phyloP scores from a whole-genome alignment of 2,888 invertebrate species.

The Nomada ferruginata region DNA sequence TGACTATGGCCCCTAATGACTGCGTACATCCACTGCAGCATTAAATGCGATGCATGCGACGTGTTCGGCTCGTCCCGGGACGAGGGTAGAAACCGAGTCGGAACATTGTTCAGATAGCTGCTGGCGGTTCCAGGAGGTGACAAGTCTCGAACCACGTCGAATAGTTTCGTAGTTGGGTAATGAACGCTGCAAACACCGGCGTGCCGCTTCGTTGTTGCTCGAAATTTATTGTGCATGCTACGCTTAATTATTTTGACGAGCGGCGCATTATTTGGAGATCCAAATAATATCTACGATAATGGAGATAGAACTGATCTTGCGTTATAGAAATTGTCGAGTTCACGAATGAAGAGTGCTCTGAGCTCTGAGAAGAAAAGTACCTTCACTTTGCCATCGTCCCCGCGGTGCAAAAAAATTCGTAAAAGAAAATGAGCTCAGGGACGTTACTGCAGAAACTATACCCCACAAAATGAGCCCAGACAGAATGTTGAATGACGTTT shows the following conservation, averaged over 20 bases:
- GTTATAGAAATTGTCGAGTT: too few relatives aligned
- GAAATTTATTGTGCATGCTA: slow-evolving; percentile 31
- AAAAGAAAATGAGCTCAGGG: too few relatives aligned
- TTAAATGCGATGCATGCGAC: slow-evolving; percentile 31
- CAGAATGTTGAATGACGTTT: too few relatives aligned
- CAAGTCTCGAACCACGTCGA: slow-evolving; percentile 60
- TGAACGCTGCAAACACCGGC: slow-evolving; percentile 20
- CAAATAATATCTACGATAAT: background rate
- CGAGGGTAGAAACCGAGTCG: slow-evolving; percentile 46
- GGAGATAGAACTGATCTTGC: too few relatives aligned
- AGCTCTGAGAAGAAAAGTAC: too few relatives aligned
- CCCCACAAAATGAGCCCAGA: too few relatives aligned
- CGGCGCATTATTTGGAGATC: background rate
- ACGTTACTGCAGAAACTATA: too few relatives aligned
- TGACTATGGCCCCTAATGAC: slow-evolving; percentile 59
- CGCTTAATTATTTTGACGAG: slow-evolving; percentile 31
- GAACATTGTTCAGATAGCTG: slow-evolving; percentile 63
- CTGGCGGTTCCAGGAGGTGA: slow-evolving; percentile 52
- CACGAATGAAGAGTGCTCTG: too few relatives aligned
- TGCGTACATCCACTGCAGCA: slow-evolving; percentile 24
- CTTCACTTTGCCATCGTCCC: too few relatives aligned
- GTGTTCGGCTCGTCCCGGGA: slow-evolving; percentile 31
- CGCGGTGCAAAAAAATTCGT: too few relatives aligned
- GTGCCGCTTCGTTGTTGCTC: slow-evolving; percentile 9
- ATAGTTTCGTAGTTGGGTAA: slow-evolving; percentile 63